Conservation (phyloP, 2,797 vertebrate genomes). For the Okamejei kenojei region DNA sequence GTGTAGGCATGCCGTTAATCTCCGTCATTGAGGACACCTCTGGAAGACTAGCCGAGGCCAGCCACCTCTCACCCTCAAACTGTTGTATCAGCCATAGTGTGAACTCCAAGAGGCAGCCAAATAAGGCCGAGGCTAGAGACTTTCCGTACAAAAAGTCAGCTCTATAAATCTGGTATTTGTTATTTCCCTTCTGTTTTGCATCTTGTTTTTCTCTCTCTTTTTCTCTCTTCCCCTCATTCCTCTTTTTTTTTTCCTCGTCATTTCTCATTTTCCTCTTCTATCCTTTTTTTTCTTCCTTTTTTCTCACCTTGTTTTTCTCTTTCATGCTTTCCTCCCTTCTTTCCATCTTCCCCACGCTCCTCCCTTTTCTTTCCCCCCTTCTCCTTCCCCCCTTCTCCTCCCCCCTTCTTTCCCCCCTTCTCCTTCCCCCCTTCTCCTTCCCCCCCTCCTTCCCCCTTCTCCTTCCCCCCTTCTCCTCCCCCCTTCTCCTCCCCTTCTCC, state of each 20-base stretch:
- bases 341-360: too few relatives aligned
- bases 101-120: conserved; percentile 10
- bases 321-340: too few relatives aligned
- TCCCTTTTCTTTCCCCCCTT: too few relatives aligned
- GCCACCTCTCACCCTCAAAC: conserved; percentile 18
- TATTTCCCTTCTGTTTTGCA: not conserved
- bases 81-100: conserved; percentile 26
- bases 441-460: too few relatives aligned
- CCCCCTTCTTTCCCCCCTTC: too few relatives aligned
- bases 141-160: conserved; percentile 22
- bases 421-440: too few relatives aligned
- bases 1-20: conserved; percentile 22
- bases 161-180: conserved; percentile 27
- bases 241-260: not conserved
- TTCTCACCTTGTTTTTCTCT: too few relatives aligned
- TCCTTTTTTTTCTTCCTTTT: not conserved
- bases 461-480: too few relatives aligned
- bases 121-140: conserved; percentile 2
- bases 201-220: not conserved
- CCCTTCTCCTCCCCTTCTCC: too few relatives aligned
- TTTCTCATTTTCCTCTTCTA: too few relatives aligned
- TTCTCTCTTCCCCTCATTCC: not conserved
- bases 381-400: too few relatives aligned
- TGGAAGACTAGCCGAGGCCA: conserved; percentile 8
- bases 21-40: not conserved